A percentile compares a stretch with the other conserved stretches of the same genome.
phyloP scores from a whole-genome alignment of 2,888 invertebrate genomes.

The Eupithecia abbreviata region DNA sequence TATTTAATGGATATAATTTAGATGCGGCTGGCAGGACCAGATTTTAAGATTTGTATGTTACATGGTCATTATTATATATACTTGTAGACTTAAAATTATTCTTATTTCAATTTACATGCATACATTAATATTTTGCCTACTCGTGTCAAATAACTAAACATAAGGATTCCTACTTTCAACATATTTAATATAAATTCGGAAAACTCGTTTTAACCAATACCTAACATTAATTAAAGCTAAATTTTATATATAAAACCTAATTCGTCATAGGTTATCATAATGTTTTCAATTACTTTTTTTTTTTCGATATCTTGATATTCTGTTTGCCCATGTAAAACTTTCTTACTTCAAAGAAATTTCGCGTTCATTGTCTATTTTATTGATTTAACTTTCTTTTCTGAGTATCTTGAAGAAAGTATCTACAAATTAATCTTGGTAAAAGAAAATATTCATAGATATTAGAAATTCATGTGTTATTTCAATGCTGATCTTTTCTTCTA shows the following conservation, averaged over 20 bases:
- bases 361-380: not conserved
- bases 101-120: not conserved
- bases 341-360: not conserved
- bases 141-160: not conserved
- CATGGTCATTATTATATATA: constrained; percentile 13
- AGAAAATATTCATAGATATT: not conserved
- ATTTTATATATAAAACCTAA: not conserved
- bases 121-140: not conserved
- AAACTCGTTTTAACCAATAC: not conserved
- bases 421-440: not conserved
- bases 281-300: too few relatives aligned
- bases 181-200: not conserved
- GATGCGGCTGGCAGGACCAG: constrained; percentile 67
- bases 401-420: not conserved
- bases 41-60: constrained; percentile 29
- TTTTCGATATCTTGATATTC: not conserved
- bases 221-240: too few relatives aligned
- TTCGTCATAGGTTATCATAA: not conserved
- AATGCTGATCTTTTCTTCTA: not conserved
- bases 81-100: not conserved
- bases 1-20: constrained; percentile 52
- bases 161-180: not conserved
- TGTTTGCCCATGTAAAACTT: not conserved
- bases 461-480: not conserved
- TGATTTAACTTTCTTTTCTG: not conserved